These are phyloP conservation scores for Fragariocoptes setiger DNA, from an alignment of 1,140 invertebrate species.

Conservation along the genomic window DNA sequence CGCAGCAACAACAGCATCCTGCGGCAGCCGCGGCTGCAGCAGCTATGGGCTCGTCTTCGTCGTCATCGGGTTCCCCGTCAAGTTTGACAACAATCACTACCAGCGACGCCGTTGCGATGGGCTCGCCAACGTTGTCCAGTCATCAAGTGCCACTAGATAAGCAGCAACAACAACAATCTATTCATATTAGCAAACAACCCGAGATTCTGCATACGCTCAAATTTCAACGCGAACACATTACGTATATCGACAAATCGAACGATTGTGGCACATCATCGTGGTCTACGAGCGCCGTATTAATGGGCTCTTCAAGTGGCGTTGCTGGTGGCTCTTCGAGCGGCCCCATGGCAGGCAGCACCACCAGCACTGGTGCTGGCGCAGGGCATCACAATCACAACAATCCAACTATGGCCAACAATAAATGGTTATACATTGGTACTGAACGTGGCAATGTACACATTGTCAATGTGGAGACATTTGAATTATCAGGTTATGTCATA, in stretches of 20 bases:
- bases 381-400: too few relatives aligned
- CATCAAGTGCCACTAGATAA: conserved; percentile 7
- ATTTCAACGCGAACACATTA: conserved; percentile 48
- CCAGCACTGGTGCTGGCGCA: too few relatives aligned
- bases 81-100: background rate
- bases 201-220: conserved; percentile 80
- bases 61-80: background rate
- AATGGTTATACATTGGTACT: conserved; percentile 93
- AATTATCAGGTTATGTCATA: conserved; percentile 85
- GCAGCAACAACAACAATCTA: too few relatives aligned
- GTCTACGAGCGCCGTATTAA: too few relatives aligned
- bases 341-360: too few relatives aligned
- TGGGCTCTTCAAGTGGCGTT: too few relatives aligned
- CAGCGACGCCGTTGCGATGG: background rate
- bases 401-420: conserved; percentile 84
- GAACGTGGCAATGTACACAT: conserved; percentile 91
- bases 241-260: conserved; percentile 1
- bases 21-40: background rate
- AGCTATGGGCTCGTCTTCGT: background rate
- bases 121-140: background rate
- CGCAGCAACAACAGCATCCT: background rate
- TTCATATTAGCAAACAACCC: too few relatives aligned
- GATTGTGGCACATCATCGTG: background rate
- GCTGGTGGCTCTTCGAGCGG: too few relatives aligned
- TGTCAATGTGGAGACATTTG: conserved; percentile 79